A percentile compares a stretch with the other conserved stretches of the same genome.
phyloP scores from a whole-genome alignment of 1,140 invertebrate species.

The Stratiolaelaps scimitus region DNA sequence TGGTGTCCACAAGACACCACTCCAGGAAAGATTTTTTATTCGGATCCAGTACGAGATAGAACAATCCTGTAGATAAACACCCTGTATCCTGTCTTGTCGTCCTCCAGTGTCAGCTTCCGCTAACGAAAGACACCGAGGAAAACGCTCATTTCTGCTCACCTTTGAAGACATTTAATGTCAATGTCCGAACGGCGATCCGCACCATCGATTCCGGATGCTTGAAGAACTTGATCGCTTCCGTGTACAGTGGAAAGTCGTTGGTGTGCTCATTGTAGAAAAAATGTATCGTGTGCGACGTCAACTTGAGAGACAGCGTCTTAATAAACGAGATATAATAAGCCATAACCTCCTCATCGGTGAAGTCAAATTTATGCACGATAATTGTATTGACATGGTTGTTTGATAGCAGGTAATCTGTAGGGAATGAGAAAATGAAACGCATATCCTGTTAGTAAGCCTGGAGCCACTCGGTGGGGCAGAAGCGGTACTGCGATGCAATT shows the following conservation, averaged over 20 bases:
- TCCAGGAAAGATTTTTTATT: too few relatives aligned
- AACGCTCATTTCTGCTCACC: constrained; percentile 40
- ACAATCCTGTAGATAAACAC: too few relatives aligned
- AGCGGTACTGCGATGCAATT: too few relatives aligned
- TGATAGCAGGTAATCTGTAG: constrained; percentile 90
- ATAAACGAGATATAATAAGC: constrained; percentile 99
- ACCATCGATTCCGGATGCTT: constrained; percentile 99
- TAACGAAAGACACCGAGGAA: too few relatives aligned
- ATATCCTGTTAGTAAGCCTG: constrained; percentile 27
- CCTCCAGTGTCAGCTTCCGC: too few relatives aligned
- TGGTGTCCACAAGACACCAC: too few relatives aligned
- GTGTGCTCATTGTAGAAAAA: constrained; percentile 99
- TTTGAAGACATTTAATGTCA: constrained; percentile 89
- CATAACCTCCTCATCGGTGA: constrained; percentile 98
- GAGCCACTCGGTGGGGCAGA: too few relatives aligned
- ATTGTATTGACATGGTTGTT: constrained; percentile 99
- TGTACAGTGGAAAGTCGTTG: constrained; percentile 96
- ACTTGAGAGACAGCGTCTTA: constrained; percentile 91
- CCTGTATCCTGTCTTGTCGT: too few relatives aligned
- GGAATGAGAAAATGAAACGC: constrained; percentile 33
- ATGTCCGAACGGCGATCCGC: constrained; percentile 87
- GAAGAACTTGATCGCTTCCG: constrained; percentile 98
- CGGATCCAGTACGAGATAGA: too few relatives aligned
- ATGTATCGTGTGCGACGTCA: constrained; percentile 97
- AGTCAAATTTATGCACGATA: constrained; percentile 98